These are phyloP conservation scores for Crypturellus undulatus DNA, from an alignment of 2,113 vertebrate species.

Conservation along the genomic window DNA sequence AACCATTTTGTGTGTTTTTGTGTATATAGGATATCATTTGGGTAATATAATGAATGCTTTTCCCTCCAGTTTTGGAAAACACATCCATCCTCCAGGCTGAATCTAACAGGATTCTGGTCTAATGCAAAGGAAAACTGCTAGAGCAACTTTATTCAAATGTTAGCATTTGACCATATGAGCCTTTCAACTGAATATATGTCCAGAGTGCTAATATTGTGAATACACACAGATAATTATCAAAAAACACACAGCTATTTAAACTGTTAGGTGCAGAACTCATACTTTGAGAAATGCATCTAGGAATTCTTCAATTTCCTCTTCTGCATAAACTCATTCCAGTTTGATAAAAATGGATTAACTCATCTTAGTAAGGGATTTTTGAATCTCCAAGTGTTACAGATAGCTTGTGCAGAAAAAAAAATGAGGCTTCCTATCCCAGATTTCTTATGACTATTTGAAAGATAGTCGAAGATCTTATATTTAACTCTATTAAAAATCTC, in stretches of 20 bases:
- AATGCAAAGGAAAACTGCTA: background rate
- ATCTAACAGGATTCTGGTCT: background rate
- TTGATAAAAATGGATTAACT: constrained; percentile 29
- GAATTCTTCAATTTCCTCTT: background rate
- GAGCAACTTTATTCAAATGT: background rate
- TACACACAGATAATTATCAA: background rate
- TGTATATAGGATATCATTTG: background rate
- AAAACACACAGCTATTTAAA: background rate
- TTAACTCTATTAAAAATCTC: background rate
- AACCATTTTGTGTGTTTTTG: background rate
- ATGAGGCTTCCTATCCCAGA: background rate
- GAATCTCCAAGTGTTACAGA: background rate
- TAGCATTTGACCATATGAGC: background rate
- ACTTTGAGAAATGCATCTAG: background rate
- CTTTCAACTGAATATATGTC: background rate
- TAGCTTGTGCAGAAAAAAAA: background rate
- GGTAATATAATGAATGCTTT: background rate
- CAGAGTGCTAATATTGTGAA: background rate
- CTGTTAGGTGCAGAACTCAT: background rate
- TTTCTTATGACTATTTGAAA: background rate
- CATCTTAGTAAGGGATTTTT: background rate
- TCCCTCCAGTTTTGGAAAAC: background rate
- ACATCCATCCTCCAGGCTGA: background rate
- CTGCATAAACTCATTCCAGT: background rate
- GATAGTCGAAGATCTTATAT: background rate